These are phyloP conservation scores for Octodonta nipae DNA, from an alignment of 2,888 invertebrate species.

Conservation along the genomic window DNA sequence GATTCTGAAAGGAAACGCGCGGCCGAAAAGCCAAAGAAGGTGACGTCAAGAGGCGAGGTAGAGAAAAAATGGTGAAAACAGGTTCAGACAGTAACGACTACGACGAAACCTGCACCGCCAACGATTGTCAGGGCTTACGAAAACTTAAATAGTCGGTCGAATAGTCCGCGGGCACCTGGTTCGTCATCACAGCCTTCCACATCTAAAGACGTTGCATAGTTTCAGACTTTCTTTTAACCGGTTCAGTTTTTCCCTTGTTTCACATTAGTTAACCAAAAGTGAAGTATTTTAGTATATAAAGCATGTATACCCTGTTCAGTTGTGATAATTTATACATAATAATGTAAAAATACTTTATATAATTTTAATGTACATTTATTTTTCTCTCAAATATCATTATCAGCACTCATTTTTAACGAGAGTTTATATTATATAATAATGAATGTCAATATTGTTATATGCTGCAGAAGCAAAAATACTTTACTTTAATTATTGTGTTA, in stretches of 20 bases:
- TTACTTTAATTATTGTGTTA: too few relatives aligned
- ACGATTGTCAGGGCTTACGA: slow-evolving; percentile 43
- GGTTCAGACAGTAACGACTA: slow-evolving; percentile 39
- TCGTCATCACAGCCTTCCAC: slow-evolving; percentile 27
- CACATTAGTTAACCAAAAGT: too few relatives aligned
- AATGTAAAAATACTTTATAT: slow-evolving; percentile 19
- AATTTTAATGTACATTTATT: slow-evolving; percentile 18
- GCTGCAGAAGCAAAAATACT: too few relatives aligned
- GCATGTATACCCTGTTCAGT: slow-evolving; percentile 22
- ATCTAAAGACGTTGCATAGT: slow-evolving; percentile 22
- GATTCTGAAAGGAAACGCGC: slow-evolving; percentile 21
- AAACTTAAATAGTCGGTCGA: slow-evolving; percentile 22
- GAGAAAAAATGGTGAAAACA: slow-evolving; percentile 30
- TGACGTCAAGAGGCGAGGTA: slow-evolving; percentile 37
- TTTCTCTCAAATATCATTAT: slow-evolving; percentile 15
- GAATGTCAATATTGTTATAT: too few relatives aligned
- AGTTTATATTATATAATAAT: too few relatives aligned
- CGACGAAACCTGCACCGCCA: slow-evolving; percentile 52
- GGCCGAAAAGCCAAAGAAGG: slow-evolving; percentile 27
- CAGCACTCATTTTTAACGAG: slow-evolving; percentile 14
- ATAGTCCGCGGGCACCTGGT: slow-evolving; percentile 23
- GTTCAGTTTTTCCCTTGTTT: too few relatives aligned
- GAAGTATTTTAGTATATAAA: slow-evolving; percentile 19
- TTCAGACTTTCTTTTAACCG: slow-evolving; percentile 12
- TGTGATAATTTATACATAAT: slow-evolving; percentile 23